Percentiles rank a stretch among this genome's conserved stretches.
Evolutionary conservation across 2,797 vertebrate genomes (phyloP).

Genomic region (Vespertilio murinus): DNA sequence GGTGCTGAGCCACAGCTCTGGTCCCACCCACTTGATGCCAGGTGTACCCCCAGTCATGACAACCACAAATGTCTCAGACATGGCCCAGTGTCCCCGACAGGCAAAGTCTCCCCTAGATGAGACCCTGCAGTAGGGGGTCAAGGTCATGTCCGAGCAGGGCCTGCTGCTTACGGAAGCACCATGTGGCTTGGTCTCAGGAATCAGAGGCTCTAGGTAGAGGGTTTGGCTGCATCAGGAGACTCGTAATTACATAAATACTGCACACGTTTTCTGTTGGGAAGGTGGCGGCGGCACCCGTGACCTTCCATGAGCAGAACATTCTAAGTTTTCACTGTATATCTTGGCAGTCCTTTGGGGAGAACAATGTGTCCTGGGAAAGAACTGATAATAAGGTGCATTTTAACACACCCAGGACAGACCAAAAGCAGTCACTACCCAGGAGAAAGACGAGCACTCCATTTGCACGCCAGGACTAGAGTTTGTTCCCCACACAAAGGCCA

Average conservation of each 20-base stretch:
- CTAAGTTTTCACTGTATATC: background rate
- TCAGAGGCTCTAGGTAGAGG: background rate
- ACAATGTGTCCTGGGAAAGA: slow-evolving; percentile 42
- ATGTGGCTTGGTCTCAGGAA: accelerated
- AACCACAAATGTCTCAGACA: background rate
- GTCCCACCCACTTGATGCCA: background rate
- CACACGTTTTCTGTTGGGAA: accelerated
- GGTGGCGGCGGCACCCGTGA: background rate
- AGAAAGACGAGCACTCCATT: background rate
- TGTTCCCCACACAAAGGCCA: background rate
- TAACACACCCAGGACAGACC: background rate
- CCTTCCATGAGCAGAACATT: background rate
- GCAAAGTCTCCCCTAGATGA: background rate
- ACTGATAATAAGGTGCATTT: background rate
- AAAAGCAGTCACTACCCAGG: background rate
- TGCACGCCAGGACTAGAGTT: background rate
- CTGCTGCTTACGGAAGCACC: background rate
- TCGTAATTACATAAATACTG: accelerated
- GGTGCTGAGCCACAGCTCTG: background rate
- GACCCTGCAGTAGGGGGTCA: background rate
- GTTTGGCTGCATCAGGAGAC: accelerated
- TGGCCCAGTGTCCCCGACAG: background rate
- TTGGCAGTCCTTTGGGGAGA: background rate
- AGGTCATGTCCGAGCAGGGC: background rate
- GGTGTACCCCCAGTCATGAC: background rate